These are phyloP conservation scores for Ciconia nigra DNA, from an alignment of 2,797 vertebrate species.

Conservation along the genomic window DNA sequence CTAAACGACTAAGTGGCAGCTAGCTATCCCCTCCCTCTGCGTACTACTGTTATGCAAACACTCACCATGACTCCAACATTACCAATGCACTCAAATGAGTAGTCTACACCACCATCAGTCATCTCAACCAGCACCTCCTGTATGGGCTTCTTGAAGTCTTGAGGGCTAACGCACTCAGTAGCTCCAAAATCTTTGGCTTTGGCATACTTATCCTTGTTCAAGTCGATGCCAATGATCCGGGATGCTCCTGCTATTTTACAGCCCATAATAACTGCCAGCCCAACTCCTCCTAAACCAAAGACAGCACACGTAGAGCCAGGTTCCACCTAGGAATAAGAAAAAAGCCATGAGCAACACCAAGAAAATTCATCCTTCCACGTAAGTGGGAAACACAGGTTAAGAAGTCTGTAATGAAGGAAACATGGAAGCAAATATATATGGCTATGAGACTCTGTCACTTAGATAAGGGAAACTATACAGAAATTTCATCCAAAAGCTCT, in stretches of 20 bases:
- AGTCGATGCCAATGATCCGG: conserved; percentile 88
- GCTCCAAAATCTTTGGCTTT: conserved; percentile 90
- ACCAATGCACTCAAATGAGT: conserved; percentile 91
- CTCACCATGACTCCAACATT: conserved; percentile 90
- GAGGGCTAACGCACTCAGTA: conserved; percentile 88
- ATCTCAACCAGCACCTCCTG: conserved; percentile 86
- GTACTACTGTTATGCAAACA: neutral
- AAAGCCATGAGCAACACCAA: neutral
- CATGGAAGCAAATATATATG: neutral
- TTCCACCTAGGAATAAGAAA: conserved; percentile 79
- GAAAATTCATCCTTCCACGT: neutral
- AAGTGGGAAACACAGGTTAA: neutral
- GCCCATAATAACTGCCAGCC: conserved; percentile 94
- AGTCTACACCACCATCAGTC: conserved; percentile 92
- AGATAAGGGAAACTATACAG: neutral
- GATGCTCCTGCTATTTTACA: conserved; percentile 89
- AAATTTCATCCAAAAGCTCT: neutral
- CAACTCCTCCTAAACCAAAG: conserved; percentile 93
- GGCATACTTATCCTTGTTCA: conserved; percentile 88
- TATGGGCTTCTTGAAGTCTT: conserved; percentile 85
- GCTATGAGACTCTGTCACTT: neutral
- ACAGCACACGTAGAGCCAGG: conserved; percentile 89
- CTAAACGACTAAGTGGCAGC: neutral
- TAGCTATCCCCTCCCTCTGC: neutral
- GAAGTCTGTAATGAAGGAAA: neutral